phyloP scores from a whole-genome alignment of 2,113 vertebrate species.

The Lepidothrix coronata region DNA sequence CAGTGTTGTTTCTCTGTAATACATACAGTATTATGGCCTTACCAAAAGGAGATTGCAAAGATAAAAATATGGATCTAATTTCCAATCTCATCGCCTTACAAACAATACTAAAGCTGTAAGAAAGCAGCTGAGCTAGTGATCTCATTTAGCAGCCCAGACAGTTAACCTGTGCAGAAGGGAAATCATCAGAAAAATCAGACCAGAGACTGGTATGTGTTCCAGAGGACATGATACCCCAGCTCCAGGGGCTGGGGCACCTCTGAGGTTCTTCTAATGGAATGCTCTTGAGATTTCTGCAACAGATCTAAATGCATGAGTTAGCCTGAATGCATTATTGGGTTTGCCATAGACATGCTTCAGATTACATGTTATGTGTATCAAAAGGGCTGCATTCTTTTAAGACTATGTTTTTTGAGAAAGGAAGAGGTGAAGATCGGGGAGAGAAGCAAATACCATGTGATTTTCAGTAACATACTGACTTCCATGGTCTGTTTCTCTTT shows the following conservation, averaged over 20 bases:
- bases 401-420: background rate
- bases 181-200: background rate
- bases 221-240: background rate
- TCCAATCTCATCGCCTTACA: background rate
- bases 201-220: background rate
- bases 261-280: background rate
- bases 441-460: rapidly evolving
- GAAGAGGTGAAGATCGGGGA: rapidly evolving
- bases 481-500: background rate
- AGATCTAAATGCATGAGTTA: background rate
- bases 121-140: background rate
- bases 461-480: background rate
- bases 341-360: background rate
- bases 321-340: background rate
- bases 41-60: background rate
- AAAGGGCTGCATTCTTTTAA: background rate
- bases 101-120: background rate
- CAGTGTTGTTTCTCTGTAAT: background rate
- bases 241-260: background rate
- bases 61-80: background rate
- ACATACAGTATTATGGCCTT: background rate
- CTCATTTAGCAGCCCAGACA: background rate
- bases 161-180: background rate
- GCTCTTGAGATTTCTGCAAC: background rate
- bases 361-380: background rate